Evolutionary conservation across 2,888 invertebrate species (phyloP), one percentile per base, ranked within the genome.

Genomic region (Entomobrya multifasciata): DNA sequence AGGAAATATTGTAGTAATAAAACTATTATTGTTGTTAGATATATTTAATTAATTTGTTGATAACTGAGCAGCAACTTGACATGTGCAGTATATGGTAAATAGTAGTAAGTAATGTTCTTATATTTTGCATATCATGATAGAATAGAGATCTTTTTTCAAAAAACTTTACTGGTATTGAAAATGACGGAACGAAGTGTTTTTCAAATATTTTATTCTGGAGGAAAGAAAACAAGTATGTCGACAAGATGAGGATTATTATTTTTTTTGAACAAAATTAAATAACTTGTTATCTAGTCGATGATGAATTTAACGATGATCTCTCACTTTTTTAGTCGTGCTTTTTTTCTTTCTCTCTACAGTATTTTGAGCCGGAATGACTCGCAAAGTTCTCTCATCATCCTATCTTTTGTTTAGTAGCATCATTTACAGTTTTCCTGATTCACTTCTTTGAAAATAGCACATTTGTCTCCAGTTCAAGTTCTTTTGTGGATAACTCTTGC

Each of bases 61-160:
- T 82, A 82, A 87, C 87, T 87, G 87, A 87, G 87, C 87, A 87
- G 87, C 87, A 82, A 87, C 60, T 82, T 87, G 87, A 82, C 82
- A 77, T 72, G 62, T 87, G 36, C 27, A 44, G 36, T 67, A 41
- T 52, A 13, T 72, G 25, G 27, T 72, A 72, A 25, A 11, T 44
- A 49, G 17, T 36, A 65, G 17, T n/a, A 36, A 25, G 11, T 13
- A 10, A 17, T 15, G 17, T 52, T n/a, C 49, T 27, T 36, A 6
- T n/a, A n/a, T 8, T 36, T 36, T 36, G 8, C 36, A 36, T 36
- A 36, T 36, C 36, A 36, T 36, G 36, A 36, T 36, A 4, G 8
- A 36, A 36, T 36, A 36, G 36, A 36, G 36, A 36, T 36, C 36
- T 36, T 36, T 36, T 36, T 8, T n/a, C 17, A 22, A 27, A 49